Evolutionary conservation across 2,888 invertebrate species (phyloP).

Genomic region (Drosophila meridionalis): DNA sequence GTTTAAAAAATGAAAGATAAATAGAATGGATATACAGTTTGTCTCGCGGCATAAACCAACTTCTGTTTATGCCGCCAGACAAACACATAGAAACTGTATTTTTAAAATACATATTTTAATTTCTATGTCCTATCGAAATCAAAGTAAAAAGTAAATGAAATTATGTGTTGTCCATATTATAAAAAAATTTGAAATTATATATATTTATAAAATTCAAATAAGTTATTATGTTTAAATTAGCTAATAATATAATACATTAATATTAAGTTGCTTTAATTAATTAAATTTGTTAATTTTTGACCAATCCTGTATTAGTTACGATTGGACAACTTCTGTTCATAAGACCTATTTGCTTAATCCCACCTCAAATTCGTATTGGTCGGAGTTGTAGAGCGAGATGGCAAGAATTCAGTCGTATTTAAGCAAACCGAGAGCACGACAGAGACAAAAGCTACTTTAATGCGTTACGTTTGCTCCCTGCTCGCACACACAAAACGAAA

Average conservation of each 20-base stretch:
- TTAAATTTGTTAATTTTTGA: slow-evolving; percentile 2
- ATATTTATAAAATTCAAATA: not conserved
- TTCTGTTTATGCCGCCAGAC: not conserved
- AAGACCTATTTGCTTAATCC: slow-evolving; percentile 13
- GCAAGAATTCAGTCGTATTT: not conserved
- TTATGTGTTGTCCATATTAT: too few relatives aligned
- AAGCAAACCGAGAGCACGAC: not conserved
- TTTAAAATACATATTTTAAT: not conserved
- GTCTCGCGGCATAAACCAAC: too few relatives aligned
- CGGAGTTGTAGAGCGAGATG: slow-evolving; percentile 27
- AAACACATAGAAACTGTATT: not conserved
- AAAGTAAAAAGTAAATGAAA: too few relatives aligned
- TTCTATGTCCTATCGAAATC: too few relatives aligned
- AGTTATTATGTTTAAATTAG: not conserved
- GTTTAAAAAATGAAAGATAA: not conserved
- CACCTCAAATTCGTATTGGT: slow-evolving; percentile 42
- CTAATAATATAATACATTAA: not conserved
- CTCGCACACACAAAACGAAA: slow-evolving; percentile 9
- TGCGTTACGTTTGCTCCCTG: slow-evolving; percentile 14
- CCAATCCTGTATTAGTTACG: slow-evolving; percentile 14
- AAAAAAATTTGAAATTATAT: not conserved
- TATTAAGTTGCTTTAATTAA: slow-evolving; percentile 28
- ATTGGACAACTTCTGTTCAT: slow-evolving; percentile 32
- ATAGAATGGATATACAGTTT: not conserved
- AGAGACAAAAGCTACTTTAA: slow-evolving; percentile 1